Evolutionary conservation across 35 echinoderm and acorn worm species (phyloP), one percentile per base, ranked within the genome.

Genomic region (Anneissia japonica): DNA sequence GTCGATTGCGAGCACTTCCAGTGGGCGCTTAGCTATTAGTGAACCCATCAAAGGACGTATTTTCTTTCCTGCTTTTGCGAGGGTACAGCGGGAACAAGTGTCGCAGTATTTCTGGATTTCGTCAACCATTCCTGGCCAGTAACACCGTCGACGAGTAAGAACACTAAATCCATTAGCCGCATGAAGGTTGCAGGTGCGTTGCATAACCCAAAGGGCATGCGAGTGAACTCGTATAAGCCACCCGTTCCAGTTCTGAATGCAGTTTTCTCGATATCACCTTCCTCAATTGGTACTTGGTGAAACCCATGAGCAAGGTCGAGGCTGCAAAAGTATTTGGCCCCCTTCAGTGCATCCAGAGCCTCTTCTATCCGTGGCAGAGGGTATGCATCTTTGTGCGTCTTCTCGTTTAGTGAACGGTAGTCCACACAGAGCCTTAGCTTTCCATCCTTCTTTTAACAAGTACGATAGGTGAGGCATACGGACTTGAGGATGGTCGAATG

Each of bases 401-500:
- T 87, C 14, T 35, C 34, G 80, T 96, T 92, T 0, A 92, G 84
- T 21, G 93, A 43, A n/a, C 93, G 10, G 46, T 89, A 95, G 46
- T 91, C 86, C 13, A 91, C 40, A 45, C 5, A 45, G 16, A 45
- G 4, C 5, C 40, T 7, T 45, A 45, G 40, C 5, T 45, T 45
- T 45, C 16, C 16, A 45, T 16, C 40, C 40, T 45, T 16, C 4
- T 7, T 16, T 7, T 16, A 45, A 4, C 40, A 45, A 94, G 79
- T 16, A 94, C 92, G 11, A 91, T 83, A 14, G 88, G 88, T 32
- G 88, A 89, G 0, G 93, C 93, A 86, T 94, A 94, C 0, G 93
- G 89, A 36, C 93, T 95, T 12, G 89, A 91, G 0, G 93, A 95
- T 32, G 37, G 35, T 34, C 76, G 38, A 35, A 85, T 85, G 19